Evolutionary conservation across 2,888 invertebrate genomes (phyloP), one percentile per base, ranked within the genome.

Genomic region (Balanococcus diminutus): DNA sequence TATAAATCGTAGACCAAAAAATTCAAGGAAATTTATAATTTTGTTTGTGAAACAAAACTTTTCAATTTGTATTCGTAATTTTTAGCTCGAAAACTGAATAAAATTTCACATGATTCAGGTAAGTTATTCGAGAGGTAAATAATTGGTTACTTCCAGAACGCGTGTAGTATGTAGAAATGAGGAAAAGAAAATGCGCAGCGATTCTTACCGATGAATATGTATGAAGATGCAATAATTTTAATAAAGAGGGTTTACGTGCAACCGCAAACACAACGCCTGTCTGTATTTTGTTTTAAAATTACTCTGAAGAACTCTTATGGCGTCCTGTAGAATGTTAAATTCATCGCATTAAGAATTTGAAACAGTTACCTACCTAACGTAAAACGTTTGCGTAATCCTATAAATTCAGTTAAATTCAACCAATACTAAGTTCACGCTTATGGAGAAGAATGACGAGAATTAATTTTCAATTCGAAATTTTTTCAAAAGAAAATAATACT

Each of bases 121-220:
- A 84, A 84, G 72, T 84, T 72, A 84, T 84, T 84, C 84, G 84
- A 84, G 84, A 72, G 39, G 84, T 72, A 84, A 84, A 84, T 84
- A 84, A 84, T 84, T 84, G 84, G 84, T 84, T 84, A 84, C 84
- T 75, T 75, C 42, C 61, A 42, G 83, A 56, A 61, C 56, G 83
- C 51, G 82, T 82, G 42, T 46, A 42, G 75, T 75, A 75, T 84
- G 84, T 84, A 79, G 84, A 84, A 84, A 84, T 84, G 84, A 84
- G 84, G 84, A 84, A 84, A 84, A 84, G 84, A 84, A 84, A 84
- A 84, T 84, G 84, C 84, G 84, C 84, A 84, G 84, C 84, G 84
- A 84, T 84, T 84, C 84, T 84, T 84, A 75, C 84, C 84, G 46
- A 84, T 84, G 84, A 84, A 84, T 84, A 84, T 84, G 84, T 84